Percentiles rank a stretch among this genome's conserved stretches.
Conservation (phyloP, 2,113 vertebrate genomes). For the Natator depressus region DNA sequence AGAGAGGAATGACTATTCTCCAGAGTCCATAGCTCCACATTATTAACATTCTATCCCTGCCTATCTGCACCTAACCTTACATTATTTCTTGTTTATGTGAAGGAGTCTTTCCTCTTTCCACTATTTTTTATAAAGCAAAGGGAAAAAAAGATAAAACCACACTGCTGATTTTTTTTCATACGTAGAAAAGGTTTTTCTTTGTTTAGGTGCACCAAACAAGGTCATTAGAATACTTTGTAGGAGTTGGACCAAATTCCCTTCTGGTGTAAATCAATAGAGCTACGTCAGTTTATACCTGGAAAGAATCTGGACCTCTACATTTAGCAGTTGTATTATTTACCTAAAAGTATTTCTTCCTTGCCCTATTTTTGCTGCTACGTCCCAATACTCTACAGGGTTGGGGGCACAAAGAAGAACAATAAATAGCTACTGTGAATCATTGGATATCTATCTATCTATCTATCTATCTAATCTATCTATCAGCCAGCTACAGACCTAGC, state of each 20-base stretch:
- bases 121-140: neutral
- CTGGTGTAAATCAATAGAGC: neutral
- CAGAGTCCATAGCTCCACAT: neutral
- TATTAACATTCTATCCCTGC: constrained; percentile 25
- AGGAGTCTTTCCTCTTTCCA: neutral
- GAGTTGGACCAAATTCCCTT: neutral
- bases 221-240: neutral
- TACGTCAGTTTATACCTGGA: neutral
- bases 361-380: neutral
- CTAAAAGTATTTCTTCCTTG: neutral
- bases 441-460: neutral
- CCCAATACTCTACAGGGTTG: neutral
- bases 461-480: neutral
- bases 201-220: neutral
- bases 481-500: neutral
- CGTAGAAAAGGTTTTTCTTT: neutral
- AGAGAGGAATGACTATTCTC: constrained; percentile 28
- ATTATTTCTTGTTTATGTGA: constrained; percentile 14
- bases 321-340: neutral
- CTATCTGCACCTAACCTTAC: neutral
- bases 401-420: neutral
- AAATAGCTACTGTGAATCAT: neutral
- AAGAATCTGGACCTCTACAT: neutral
- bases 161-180: neutral
- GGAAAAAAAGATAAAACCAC: neutral